These are phyloP conservation scores for Phyto melanocephala DNA, from an alignment of 2,888 invertebrate species.

Conservation along the genomic window DNA sequence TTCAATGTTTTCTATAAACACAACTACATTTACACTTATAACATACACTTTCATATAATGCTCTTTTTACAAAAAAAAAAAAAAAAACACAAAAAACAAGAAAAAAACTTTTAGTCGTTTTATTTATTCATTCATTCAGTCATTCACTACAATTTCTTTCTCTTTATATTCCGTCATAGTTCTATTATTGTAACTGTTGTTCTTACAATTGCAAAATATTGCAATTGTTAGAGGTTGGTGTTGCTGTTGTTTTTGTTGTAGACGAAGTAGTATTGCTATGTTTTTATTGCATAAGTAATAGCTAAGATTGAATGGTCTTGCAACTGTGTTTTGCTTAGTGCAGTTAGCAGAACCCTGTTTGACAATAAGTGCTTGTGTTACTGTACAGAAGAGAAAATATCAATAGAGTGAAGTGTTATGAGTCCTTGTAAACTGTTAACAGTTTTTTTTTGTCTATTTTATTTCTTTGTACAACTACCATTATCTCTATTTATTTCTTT, in stretches of 20 bases:
- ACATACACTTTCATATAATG: neutral
- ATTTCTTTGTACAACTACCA: neutral
- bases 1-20: constrained; percentile 39
- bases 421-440: too few species aligned
- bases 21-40: neutral
- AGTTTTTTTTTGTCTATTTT: neutral
- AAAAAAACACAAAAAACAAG: neutral
- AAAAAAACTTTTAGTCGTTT: constrained; percentile 6
- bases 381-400: too few species aligned
- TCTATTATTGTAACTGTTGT: constrained; percentile 9
- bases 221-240: constrained; percentile 36
- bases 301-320: constrained; percentile 27
- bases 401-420: neutral
- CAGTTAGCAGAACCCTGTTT: too few species aligned
- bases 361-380: too few species aligned
- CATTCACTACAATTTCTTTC: neutral
- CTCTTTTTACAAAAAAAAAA: neutral
- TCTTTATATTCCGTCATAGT: constrained; percentile 15
- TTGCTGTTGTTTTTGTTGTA: neutral
- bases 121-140: constrained; percentile 20
- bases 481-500: constrained; percentile 56
- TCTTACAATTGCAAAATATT: constrained; percentile 42
- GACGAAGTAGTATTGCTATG: constrained; percentile 8
- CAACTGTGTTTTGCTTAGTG: neutral
- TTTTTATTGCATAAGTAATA: constrained; percentile 18